Conservation (phyloP, 2,888 invertebrate genomes). For the Nephrotoma guestfalica region DNA sequence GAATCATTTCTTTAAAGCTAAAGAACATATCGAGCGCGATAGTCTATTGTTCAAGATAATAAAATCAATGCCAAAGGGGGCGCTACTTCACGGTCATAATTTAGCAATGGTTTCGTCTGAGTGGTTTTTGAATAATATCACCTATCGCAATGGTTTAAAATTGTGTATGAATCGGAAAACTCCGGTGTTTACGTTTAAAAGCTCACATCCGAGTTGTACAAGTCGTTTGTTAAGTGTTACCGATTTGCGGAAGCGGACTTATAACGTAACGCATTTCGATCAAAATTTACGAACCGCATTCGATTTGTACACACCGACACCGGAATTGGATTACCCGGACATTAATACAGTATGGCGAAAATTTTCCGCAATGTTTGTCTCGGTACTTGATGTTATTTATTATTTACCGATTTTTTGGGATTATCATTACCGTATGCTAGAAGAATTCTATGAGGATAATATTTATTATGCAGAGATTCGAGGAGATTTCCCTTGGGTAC, state of each 20-base stretch:
- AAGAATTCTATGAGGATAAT: conserved; percentile 44
- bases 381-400: conserved; percentile 32
- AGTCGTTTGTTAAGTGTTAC: neutral
- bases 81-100: conserved; percentile 39
- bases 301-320: conserved; percentile 39
- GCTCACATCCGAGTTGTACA: neutral
- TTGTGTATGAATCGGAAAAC: conserved; percentile 20
- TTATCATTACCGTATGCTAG: conserved; percentile 38
- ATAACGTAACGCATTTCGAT: conserved; percentile 36
- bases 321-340: conserved; percentile 27
- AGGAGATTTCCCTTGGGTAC: conserved; percentile 20
- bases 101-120: conserved; percentile 36
- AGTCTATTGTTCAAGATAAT: conserved; percentile 41
- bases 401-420: conserved; percentile 41
- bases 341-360: conserved; percentile 33
- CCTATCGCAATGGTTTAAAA: conserved; percentile 30
- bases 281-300: conserved; percentile 38
- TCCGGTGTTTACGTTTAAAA: conserved; percentile 18
- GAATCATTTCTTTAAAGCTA: conserved; percentile 39
- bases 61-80: conserved; percentile 40
- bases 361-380: conserved; percentile 36
- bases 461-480: conserved; percentile 46
- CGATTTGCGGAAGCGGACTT: neutral
- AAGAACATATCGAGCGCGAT: conserved; percentile 32
- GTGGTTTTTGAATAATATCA: conserved; percentile 37